Percentiles rank a stretch among this genome's conserved stretches.
These are phyloP conservation scores for Plectropomus leopardus DNA, from an alignment of 2,113 vertebrate species.

Conservation along the genomic window DNA sequence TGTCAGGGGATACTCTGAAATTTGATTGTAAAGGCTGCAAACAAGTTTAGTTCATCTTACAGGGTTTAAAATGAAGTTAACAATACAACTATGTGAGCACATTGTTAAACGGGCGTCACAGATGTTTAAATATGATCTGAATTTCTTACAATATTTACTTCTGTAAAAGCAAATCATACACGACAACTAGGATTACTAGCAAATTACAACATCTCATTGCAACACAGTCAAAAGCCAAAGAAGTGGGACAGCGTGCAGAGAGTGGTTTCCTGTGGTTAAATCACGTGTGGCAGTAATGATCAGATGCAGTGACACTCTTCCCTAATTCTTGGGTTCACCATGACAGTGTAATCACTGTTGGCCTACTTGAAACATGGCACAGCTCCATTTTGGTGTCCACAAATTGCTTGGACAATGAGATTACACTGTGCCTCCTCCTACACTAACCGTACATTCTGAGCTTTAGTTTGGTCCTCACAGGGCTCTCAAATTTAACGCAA, in stretches of 20 bases:
- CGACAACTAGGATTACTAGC: neutral
- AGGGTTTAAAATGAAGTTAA: neutral
- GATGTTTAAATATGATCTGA: neutral
- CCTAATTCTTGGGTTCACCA: neutral
- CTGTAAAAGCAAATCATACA: neutral
- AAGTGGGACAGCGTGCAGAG: neutral
- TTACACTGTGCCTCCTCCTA: neutral
- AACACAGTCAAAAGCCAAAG: neutral
- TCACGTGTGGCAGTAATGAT: constrained; percentile 3
- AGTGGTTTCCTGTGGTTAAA: neutral
- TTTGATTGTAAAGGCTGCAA: constrained; percentile 18
- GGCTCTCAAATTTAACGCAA: neutral
- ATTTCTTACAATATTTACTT: neutral
- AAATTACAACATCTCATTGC: neutral
- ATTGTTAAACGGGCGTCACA: neutral
- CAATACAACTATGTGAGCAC: neutral
- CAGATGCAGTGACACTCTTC: neutral
- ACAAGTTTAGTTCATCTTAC: neutral
- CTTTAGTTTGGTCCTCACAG: neutral
- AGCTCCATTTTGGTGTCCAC: neutral
- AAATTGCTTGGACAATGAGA: neutral
- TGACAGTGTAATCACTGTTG: constrained; percentile 10
- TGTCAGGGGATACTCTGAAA: neutral
- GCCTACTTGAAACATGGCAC: neutral
- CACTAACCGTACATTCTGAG: neutral